Conservation (phyloP, 2,113 vertebrate species). For the Corythaixoides concolor region DNA sequence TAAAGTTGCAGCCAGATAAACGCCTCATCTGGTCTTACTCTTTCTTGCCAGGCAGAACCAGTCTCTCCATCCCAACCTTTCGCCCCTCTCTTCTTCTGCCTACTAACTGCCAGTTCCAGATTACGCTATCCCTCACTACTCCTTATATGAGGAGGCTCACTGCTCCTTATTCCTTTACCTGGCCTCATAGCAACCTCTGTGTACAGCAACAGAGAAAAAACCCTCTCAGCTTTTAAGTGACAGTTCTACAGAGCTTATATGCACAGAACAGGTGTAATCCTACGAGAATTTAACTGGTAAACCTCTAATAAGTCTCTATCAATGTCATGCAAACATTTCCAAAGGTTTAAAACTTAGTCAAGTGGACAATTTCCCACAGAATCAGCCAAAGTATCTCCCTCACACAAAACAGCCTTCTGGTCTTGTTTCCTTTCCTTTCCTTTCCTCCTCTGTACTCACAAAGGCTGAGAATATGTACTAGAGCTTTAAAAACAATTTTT, state of each 20-base stretch:
- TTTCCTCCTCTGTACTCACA: background rate
- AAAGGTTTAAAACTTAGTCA: background rate
- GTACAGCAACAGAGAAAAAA: background rate
- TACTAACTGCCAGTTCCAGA: background rate
- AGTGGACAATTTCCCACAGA: background rate
- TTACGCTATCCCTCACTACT: background rate
- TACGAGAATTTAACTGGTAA: background rate
- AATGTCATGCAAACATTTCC: background rate
- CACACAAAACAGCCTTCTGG: background rate
- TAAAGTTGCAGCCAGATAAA: background rate
- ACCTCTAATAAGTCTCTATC: background rate
- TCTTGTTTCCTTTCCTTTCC: background rate
- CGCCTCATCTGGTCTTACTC: background rate
- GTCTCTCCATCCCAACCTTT: background rate
- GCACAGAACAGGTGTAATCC: rapidly evolving
- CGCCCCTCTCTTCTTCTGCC: background rate
- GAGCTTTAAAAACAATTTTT: background rate
- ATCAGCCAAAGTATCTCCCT: background rate
- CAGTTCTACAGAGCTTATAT: background rate
- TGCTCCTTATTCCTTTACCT: background rate
- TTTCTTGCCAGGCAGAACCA: background rate
- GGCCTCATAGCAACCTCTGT: background rate
- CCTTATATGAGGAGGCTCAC: background rate
- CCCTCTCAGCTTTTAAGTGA: background rate
- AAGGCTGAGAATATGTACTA: background rate